Evolutionary conservation across 2,797 vertebrate genomes (phyloP).

Genomic region (Lemur catta): DNA sequence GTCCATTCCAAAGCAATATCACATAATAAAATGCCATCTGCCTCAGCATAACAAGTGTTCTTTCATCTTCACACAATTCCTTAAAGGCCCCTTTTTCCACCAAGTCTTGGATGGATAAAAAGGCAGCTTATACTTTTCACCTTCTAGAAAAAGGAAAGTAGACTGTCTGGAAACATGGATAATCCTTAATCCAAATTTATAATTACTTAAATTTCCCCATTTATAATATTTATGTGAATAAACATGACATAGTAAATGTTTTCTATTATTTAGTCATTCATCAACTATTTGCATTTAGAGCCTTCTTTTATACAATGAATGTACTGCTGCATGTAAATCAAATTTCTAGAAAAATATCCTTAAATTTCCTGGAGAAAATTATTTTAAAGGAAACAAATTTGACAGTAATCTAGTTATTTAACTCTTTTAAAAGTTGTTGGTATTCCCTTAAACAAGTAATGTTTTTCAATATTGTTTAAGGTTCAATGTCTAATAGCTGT

Average conservation of each 20-base stretch:
- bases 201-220: background rate
- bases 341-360: background rate
- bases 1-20: constrained; percentile 29
- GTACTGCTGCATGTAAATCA: background rate
- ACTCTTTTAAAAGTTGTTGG: background rate
- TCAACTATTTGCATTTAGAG: background rate
- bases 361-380: background rate
- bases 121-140: background rate
- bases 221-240: background rate
- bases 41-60: constrained; percentile 22
- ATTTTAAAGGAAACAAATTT: constrained; percentile 14
- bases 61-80: constrained; percentile 31
- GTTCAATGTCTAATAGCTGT: background rate
- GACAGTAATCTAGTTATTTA: background rate
- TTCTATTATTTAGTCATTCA: background rate
- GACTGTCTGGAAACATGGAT: background rate
- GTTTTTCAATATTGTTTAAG: background rate
- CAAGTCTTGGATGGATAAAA: background rate
- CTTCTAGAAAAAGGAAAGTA: background rate
- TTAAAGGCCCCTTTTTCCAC: background rate
- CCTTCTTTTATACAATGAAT: background rate
- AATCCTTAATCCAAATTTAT: background rate
- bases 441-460: background rate
- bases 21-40: constrained; percentile 55
- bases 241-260: background rate